Percentiles rank a stretch among this genome's conserved stretches.
Conservation (phyloP, 2,113 vertebrate genomes). For the Antigone vipio region DNA sequence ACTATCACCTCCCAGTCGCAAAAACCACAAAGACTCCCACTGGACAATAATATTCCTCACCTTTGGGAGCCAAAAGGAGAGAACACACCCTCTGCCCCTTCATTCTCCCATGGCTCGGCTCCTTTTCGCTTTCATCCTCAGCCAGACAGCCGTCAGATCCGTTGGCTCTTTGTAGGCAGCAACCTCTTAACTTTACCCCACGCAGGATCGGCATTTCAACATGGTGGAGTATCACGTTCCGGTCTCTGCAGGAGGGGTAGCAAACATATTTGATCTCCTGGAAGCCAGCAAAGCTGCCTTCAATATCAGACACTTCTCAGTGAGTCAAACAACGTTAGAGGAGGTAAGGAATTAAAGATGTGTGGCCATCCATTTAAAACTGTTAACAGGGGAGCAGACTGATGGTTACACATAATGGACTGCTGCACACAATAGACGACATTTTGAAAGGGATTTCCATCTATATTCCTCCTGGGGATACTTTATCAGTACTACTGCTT, state of each 20-base stretch:
- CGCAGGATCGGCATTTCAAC: constrained; percentile 87
- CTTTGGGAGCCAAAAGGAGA: neutral
- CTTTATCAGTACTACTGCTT: constrained; percentile 3
- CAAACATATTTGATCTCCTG: constrained; percentile 91
- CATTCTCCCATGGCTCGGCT: neutral
- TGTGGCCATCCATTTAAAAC: constrained; percentile 15
- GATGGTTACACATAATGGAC: neutral
- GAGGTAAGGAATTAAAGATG: constrained; percentile 82
- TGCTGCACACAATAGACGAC: constrained; percentile 11
- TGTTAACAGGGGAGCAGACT: constrained; percentile 10
- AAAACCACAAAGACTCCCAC: neutral
- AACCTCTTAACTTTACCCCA: neutral
- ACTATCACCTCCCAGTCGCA: neutral
- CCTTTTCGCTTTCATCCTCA: neutral
- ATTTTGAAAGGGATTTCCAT: constrained; percentile 44
- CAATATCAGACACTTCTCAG: constrained; percentile 93
- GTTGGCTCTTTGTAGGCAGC: neutral
- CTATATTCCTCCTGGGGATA: constrained; percentile 18
- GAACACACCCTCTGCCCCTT: neutral
- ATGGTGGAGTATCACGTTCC: constrained; percentile 92
- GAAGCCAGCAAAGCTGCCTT: constrained; percentile 87
- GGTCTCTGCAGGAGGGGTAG: constrained; percentile 88
- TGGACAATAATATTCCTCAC: neutral
- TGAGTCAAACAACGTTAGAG: constrained; percentile 94
- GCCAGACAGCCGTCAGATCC: neutral